Evolutionary conservation across 2,888 invertebrate genomes (phyloP), one percentile per base, ranked within the genome.

Genomic region (Alviniconcha strummeri): DNA sequence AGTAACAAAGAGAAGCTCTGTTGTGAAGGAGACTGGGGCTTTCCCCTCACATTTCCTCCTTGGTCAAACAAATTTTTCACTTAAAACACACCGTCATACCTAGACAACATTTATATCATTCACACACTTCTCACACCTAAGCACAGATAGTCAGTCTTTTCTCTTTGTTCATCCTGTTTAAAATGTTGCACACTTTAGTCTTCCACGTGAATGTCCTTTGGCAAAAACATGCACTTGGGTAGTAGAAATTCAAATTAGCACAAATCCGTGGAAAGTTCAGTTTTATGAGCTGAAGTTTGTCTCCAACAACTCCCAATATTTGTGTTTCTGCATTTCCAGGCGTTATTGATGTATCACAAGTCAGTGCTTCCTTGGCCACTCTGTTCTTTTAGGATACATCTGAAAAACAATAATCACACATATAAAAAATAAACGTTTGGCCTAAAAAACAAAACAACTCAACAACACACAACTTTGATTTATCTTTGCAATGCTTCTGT

Each of bases 321-420:
- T 69, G 80, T 71, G 71, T 77, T 56, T 54, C 19, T 36, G 69
- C 52, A 15, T 60, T 69, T 71, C 67, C 80, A 80, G 52, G 67
- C 55, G 11, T 56, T 57, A 52, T 64, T 78, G 78, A 78, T n/a
- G 36, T 78, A 78, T 78, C 78, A 78, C 78, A 78, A 78, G 19
- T 52, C 52, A 60, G 78, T 78, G 78, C 52, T 60, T 60, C 60
- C 60, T 60, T 13, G 64, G 64, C 36, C 36, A 36, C 36, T 60
- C 72, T 15, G 13, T 52, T 76, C 81, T 60, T 69, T 83, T 84
- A 84, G 80, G 84, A 84, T 71, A 84, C 84, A 84, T 84, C 84
- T 84, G 80, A 56, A 84, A 84, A 64, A 57, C 69, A 81, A 52
- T 60, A 55, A 54, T n/a, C 11, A 78, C 17, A n/a, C 60, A 11